Evolutionary conservation across 2,113 vertebrate species (phyloP), one percentile per base, ranked within the genome.

Genomic region (Anoura caudifer): DNA sequence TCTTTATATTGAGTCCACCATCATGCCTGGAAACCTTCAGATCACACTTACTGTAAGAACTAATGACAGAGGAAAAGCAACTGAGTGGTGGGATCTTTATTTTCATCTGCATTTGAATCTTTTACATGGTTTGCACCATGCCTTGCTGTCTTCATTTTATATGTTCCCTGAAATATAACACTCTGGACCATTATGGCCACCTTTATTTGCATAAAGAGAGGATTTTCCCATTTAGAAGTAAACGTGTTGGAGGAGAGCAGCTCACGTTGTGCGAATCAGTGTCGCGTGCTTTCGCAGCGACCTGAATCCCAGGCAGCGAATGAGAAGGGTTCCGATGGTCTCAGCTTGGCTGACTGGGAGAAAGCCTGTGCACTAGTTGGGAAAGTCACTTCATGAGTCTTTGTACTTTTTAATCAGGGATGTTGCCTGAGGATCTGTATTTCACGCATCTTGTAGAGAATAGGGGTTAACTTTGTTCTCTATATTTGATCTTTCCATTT

Each of bases 401-500:
- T 91, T n/a, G 31, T 61, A n/a, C 63, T 80, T 87, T 92, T 94
- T 36, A 94, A 72, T 77, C 72, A 76, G 90, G 75, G 12, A 76
- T 69, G 22, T 91, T 65, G 75, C 19, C 43, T 87, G 90, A 61
- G 89, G 81, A 75, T 96, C 38, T 89, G 65, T 72, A 88, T 95
- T 89, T 90, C 26, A 38, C 80, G 79, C 45, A 85, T 95, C 87
- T 97, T 79, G 22, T 86, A 87, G 59, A 84, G 47, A 43, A 88
- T 90, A 59, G 65, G 43, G 43, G 41, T 47, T 76, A 61, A 87
- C 77, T 95, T 88, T 90, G 28, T 79, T 85, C 45, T 90, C 19
- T 50, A 7, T 92, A 56, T 95, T 94, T 96, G 80, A 83, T 96
- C 75, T 97, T 96, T 91, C 85, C 73, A 38, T 96, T 96, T 96